Evolutionary conservation across 2,888 invertebrate species (phyloP), one percentile per base, ranked within the genome.

Genomic region (Petrolisthes manimaculis): DNA sequence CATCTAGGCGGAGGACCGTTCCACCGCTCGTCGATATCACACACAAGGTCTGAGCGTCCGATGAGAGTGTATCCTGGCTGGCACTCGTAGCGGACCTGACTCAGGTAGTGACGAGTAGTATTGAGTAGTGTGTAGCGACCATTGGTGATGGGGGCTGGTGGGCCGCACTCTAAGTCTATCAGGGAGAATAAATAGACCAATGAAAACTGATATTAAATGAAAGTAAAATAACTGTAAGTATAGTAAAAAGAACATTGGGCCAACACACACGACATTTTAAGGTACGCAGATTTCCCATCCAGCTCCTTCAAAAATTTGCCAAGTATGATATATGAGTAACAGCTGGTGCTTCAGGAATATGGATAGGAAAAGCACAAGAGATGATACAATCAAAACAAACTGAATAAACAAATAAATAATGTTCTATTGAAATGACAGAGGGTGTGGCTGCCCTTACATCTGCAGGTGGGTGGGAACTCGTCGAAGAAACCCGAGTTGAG

Each of bases 11-110:
- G 97, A 3, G 97, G 97, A 78, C 97, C 97, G 92, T 97, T 97
- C 97, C 97, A 98, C 84, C 97, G 94, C 93, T 97, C 97, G 92
- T 98, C 97, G 92, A 97, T 96, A 93, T 98, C 98, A 92, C 98
- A 98, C 4, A 97, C 96, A 18, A 98, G 94, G 91, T 96, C 94
- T 0, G 97, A 96, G 55, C 97, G 95, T 37, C 97, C 95, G 78
- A 95, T 95, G 95, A 98, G 96, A 93, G 96, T 96, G 93, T 95
- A 96, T 24, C 97, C 97, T 82, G 96, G 95, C 75, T 95, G 95
- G 92, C 98, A 98, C 5, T 94, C 94, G 93, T 98, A 98, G 91
- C 96, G 95, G 24, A 97, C 97, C 92, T 96, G 95, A 80, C 97
- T 97, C 71, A 97, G 94, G 92, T 97, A 97, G n/a, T 96, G 95